These are phyloP conservation scores for Spicauda simplicius DNA, from an alignment of 2,888 invertebrate genomes.

Conservation along the genomic window DNA sequence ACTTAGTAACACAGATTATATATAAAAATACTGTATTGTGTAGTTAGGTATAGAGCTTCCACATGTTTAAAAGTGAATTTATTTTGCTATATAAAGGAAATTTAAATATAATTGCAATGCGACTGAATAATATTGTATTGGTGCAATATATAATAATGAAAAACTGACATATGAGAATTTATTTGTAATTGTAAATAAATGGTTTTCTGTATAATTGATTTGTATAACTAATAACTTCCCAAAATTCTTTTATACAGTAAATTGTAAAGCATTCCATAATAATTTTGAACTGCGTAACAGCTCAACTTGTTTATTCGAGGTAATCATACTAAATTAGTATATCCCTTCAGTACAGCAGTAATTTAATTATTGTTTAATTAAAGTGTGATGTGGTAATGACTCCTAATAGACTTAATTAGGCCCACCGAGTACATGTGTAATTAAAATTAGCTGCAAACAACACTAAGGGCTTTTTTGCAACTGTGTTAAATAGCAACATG, in stretches of 20 bases:
- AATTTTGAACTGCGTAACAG: neutral
- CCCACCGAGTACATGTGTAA: constrained; percentile 39
- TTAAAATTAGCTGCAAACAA: constrained; percentile 6
- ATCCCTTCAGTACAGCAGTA: neutral
- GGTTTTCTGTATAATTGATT: neutral
- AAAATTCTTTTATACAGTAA: neutral
- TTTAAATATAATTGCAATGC: neutral
- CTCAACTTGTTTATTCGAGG: neutral
- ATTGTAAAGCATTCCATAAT: neutral
- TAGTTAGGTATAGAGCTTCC: constrained; percentile 3
- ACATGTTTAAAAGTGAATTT: neutral
- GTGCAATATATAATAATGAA: neutral
- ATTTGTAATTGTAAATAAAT: neutral
- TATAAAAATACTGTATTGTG: neutral
- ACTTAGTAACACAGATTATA: neutral
- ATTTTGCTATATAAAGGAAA: neutral
- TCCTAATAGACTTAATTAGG: constrained; percentile 25
- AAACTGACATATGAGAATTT: neutral
- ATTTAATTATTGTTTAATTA: constrained; percentile 4
- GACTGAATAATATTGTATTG: neutral
- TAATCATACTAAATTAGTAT: neutral
- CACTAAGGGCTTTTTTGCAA: constrained; percentile 3
- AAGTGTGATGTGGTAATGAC: constrained; percentile 7
- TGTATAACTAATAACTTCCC: neutral
- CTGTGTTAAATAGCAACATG: neutral